Conservation (phyloP, 2,888 invertebrate genomes). For the Pharmacophagus antenor region DNA sequence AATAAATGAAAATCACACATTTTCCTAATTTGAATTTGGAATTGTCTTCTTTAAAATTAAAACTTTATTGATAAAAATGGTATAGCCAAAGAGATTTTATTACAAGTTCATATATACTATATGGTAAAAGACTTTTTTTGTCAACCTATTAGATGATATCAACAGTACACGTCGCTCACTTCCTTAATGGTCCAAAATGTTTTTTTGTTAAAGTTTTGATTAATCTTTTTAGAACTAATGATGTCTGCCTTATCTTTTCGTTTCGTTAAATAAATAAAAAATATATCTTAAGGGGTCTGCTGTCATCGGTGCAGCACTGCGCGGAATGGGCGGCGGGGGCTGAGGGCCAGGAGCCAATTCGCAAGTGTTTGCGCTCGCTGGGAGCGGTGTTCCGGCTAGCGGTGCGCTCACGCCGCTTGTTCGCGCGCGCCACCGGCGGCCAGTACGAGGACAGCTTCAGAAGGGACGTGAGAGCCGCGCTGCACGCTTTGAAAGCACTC, state of each 20-base stretch:
- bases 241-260: not conserved
- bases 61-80: too few species aligned
- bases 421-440: constrained; percentile 92
- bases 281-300: constrained; percentile 83
- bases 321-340: constrained; percentile 92
- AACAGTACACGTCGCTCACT: too few species aligned
- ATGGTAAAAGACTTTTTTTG: too few species aligned
- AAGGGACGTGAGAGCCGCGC: constrained; percentile 89
- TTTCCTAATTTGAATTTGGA: too few species aligned
- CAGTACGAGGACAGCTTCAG: constrained; percentile 94
- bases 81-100: too few species aligned
- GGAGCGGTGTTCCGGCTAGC: constrained; percentile 96
- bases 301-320: constrained; percentile 94
- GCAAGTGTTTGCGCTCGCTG: constrained; percentile 93
- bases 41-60: too few species aligned
- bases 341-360: constrained; percentile 93
- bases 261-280: not conserved
- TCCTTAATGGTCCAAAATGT: too few species aligned
- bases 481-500: constrained; percentile 89
- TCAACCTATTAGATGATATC: too few species aligned
- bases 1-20: too few species aligned
- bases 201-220: too few species aligned
- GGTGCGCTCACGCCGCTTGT: constrained; percentile 91
- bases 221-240: too few species aligned
- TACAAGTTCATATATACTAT: too few species aligned